phyloP scores from a whole-genome alignment of 1,140 invertebrate species.

The Penaeus japonicus region DNA sequence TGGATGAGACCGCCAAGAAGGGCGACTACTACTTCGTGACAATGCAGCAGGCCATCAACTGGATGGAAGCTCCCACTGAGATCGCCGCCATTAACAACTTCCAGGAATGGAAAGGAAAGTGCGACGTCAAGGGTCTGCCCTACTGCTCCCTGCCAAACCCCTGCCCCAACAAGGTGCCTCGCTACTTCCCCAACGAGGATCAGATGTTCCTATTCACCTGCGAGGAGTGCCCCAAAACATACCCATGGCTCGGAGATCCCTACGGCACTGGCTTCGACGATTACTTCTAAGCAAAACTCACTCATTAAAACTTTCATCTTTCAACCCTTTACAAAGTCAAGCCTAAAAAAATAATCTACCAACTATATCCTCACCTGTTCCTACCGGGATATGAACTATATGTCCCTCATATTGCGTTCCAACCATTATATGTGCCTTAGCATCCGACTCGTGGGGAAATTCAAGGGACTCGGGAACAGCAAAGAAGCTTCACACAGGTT shows the following conservation, averaged over 20 bases:
- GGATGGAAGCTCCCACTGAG: constrained; percentile 65
- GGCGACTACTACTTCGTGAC: constrained; percentile 67
- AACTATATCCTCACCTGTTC: too few relatives aligned
- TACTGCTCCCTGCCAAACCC: constrained; percentile 60
- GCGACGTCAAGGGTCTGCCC: constrained; percentile 58
- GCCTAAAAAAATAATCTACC: too few relatives aligned
- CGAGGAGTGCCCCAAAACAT: constrained; percentile 94
- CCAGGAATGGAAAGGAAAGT: constrained; percentile 63
- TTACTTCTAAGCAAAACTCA: neutral
- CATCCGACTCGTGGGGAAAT: too few relatives aligned
- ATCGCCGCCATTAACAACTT: constrained; percentile 64
- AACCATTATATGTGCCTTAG: too few relatives aligned
- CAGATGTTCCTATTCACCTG: constrained; percentile 91
- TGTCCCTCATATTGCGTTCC: too few relatives aligned
- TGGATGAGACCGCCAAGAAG: constrained; percentile 61
- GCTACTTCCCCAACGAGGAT: constrained; percentile 72
- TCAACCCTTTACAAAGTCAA: too few relatives aligned
- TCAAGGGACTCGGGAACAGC: too few relatives aligned
- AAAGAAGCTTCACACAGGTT: too few relatives aligned
- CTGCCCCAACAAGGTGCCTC: constrained; percentile 57
- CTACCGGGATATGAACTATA: too few relatives aligned
- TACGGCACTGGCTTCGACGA: constrained; percentile 79
- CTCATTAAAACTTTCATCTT: neutral
- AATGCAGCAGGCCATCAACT: constrained; percentile 71
- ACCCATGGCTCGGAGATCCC: constrained; percentile 93